Evolutionary conservation across 2,888 invertebrate species (phyloP), one percentile per base, ranked within the genome.

Genomic region (Ditula angustiorana): DNA sequence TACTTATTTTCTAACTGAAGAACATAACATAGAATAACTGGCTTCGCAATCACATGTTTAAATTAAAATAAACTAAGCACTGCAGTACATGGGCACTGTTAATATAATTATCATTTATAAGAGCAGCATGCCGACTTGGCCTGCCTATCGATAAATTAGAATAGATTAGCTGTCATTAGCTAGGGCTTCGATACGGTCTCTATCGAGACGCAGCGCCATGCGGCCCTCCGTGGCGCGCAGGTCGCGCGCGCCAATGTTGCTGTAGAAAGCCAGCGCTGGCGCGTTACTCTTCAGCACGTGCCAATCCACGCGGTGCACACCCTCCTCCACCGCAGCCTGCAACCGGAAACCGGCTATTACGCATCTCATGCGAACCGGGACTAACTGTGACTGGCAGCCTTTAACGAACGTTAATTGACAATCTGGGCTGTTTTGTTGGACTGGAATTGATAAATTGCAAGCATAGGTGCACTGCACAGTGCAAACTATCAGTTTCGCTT

Each of bases 231-330:
- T 67, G 58, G 23, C 57, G 69, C 79, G 78, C 70, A 91, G 66
- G 82, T 90, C 88, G 50, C 81, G 80, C 47, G 96, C 96, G 13
- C 97, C 97, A 62, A 95, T 85, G 66, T 88, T 88, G 71, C 93
- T 90, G 86, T 98, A 98, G 87, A 98, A 97, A n/a, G 94, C 88
- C 44, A 94, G 92, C 10, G 98, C 97, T 2, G 95, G 94, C 87
- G 96, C 96, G 96, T 97, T 98, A 66, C 93, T 89, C 72, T 76
- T 75, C 65, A 97, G 90, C 61, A 97, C 97, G 79, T 95, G 94
- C 88, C 97, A 97, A 84, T 98, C 96, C 61, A 98, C 80, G 72
- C 96, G 93, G 56, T 79, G 78, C 73, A 95, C 96, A 47, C 90
- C 89, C 35, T 86, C 90, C 3, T 88, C 75, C 53, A 85, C 74